Evolutionary conservation across 1,140 invertebrate genomes (phyloP).

Genomic region (Drosophila orena): DNA sequence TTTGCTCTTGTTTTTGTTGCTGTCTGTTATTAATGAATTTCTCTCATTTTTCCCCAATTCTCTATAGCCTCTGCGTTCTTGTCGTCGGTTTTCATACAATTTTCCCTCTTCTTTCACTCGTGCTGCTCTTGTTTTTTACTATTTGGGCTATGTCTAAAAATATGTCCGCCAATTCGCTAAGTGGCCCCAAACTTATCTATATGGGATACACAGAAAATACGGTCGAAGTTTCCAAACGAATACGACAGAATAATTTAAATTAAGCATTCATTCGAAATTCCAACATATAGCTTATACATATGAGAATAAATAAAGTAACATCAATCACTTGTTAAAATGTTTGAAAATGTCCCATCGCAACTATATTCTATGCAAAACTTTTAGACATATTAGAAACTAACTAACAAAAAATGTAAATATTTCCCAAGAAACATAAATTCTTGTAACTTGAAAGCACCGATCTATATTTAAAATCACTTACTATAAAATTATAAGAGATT

Average conservation of each 20-base stretch:
- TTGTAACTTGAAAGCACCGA: no score
- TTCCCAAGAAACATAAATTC: no score
- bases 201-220: constrained; percentile 43
- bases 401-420: neutral
- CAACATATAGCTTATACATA: neutral
- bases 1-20: constrained; percentile 45
- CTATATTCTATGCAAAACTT: neutral
- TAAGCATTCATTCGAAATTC: neutral
- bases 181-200: constrained; percentile 61
- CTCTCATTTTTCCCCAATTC: constrained; percentile 30
- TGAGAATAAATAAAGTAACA: neutral
- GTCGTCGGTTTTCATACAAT: constrained; percentile 20
- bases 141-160: constrained; percentile 67
- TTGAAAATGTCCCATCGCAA: neutral
- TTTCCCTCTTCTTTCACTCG: constrained; percentile 13
- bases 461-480: no score
- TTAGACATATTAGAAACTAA: neutral
- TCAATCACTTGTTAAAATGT: neutral
- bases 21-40: constrained; percentile 50
- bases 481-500: neutral
- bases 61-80: constrained; percentile 14
- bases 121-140: constrained; percentile 53
- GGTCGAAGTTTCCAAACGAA: constrained; percentile 1
- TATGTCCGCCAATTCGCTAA: constrained; percentile 79
- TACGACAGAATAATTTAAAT: neutral